These are phyloP conservation scores for Drosophila fuyamai DNA, from an alignment of 1,140 invertebrate genomes.

Conservation along the genomic window DNA sequence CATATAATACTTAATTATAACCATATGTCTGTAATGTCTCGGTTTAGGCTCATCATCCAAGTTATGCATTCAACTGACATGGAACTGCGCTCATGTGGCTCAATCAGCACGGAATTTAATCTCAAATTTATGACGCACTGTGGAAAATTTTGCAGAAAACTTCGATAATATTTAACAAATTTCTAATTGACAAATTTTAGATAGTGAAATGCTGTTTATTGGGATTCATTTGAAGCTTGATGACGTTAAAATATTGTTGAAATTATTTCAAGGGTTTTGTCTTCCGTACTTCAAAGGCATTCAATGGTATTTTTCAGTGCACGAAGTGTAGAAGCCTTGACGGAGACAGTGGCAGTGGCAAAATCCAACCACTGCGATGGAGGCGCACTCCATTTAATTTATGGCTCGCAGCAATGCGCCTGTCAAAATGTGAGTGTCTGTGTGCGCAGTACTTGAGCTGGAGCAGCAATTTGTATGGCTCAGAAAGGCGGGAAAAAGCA, in stretches of 20 bases:
- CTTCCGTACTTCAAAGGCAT: background rate
- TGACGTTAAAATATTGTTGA: no score
- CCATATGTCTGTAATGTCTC: background rate
- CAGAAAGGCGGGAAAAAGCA: slow-evolving; percentile 19
- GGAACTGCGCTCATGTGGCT: slow-evolving; percentile 7
- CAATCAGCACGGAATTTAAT: slow-evolving; percentile 6
- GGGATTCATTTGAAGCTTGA: no score
- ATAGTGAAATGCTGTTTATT: no score
- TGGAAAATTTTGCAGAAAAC: background rate
- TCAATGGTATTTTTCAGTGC: slow-evolving; percentile 11
- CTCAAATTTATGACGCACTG: slow-evolving; percentile 7
- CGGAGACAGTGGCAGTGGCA: slow-evolving; percentile 17
- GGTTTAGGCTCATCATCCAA: background rate
- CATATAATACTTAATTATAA: slow-evolving; percentile 5
- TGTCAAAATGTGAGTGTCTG: slow-evolving; percentile 44
- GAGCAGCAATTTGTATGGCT: slow-evolving; percentile 59
- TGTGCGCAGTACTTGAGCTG: slow-evolving; percentile 41
- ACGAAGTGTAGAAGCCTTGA: slow-evolving; percentile 7
- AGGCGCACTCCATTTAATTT: slow-evolving; percentile 67
- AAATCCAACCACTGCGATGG: slow-evolving; percentile 2
- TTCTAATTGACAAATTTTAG: no score
- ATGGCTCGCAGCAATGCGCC: slow-evolving; percentile 66
- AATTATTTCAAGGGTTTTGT: background rate
- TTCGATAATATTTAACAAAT: no score
- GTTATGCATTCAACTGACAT: slow-evolving; percentile 11